Conservation (phyloP, 1,140 invertebrate species). For the Lutraria rhynchaena region DNA sequence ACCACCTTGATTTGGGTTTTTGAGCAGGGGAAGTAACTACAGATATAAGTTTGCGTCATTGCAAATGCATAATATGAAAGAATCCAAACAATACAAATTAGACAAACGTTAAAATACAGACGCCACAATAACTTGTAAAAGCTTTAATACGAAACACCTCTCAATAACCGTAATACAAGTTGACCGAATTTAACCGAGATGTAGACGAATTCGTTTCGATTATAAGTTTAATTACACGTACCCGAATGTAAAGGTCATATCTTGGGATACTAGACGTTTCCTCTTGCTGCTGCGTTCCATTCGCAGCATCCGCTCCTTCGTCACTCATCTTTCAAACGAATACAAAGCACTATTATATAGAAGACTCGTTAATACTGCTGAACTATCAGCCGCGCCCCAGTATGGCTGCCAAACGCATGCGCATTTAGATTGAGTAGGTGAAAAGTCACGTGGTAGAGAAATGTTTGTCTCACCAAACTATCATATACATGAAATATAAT, state of each 20-base stretch:
- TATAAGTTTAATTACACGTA: constrained; percentile 11
- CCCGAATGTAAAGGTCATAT: constrained; percentile 52
- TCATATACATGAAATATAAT: too few species aligned
- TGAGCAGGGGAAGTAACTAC: too few species aligned
- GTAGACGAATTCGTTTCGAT: background rate
- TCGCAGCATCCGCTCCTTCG: constrained; percentile 49
- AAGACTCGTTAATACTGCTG: background rate
- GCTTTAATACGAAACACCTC: too few species aligned
- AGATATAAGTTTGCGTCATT: too few species aligned
- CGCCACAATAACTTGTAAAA: too few species aligned
- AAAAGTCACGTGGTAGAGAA: too few species aligned
- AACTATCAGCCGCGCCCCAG: constrained; percentile 47
- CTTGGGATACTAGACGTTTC: constrained; percentile 39
- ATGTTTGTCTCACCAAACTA: too few species aligned
- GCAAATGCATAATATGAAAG: too few species aligned
- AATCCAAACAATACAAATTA: too few species aligned
- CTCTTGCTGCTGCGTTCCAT: constrained; percentile 38
- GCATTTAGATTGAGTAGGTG: background rate
- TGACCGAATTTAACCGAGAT: constrained; percentile 7
- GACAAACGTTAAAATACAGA: too few species aligned
- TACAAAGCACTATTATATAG: background rate
- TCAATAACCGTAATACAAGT: constrained; percentile 12
- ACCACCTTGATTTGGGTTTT: too few species aligned
- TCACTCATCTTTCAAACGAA: constrained; percentile 41
- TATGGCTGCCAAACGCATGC: constrained; percentile 59